Percentiles rank a stretch among this genome's conserved stretches.
These are phyloP conservation scores for Gryllus bimaculatus DNA, from an alignment of 1,140 invertebrate species.

Conservation along the genomic window DNA sequence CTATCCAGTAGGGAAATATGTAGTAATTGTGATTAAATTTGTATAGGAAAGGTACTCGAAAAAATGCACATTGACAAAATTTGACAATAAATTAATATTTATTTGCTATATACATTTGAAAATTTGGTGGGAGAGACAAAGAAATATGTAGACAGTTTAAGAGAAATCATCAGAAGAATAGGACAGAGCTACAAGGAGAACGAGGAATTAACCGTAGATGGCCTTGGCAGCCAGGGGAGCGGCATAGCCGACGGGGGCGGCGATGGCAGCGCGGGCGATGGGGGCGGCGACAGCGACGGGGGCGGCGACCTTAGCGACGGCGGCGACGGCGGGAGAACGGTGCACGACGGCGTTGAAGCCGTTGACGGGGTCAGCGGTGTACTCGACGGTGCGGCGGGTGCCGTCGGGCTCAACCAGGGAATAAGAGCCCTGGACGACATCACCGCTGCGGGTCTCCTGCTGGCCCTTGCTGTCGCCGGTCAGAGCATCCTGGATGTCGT, in stretches of 20 bases:
- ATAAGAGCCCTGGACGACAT: constrained; percentile 21
- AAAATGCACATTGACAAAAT: not conserved
- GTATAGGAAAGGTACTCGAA: no score
- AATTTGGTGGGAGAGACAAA: not conserved
- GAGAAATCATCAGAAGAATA: not conserved
- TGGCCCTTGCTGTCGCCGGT: constrained; percentile 27
- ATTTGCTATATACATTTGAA: not conserved
- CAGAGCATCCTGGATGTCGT: constrained; percentile 24
- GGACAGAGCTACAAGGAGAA: not conserved
- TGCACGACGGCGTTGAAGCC: constrained; percentile 26
- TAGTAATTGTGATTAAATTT: no score
- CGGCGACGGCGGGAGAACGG: constrained; percentile 14
- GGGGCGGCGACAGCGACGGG: not conserved
- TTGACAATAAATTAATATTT: not conserved
- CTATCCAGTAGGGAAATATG: no score
- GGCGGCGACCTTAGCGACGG: constrained; percentile 16
- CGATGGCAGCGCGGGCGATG: constrained; percentile 32
- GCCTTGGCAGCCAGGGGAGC: constrained; percentile 23
- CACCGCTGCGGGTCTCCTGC: constrained; percentile 16
- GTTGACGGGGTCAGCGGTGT: constrained; percentile 28
- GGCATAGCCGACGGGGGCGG: constrained; percentile 34
- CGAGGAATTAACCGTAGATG: not conserved
- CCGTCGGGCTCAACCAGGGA: constrained; percentile 23
- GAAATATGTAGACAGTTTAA: not conserved
- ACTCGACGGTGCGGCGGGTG: constrained; percentile 22